A percentile compares a stretch with the other conserved stretches of the same genome.
These are phyloP conservation scores for Trematomus loennbergii DNA, from an alignment of 2,113 vertebrate genomes.

Conservation along the genomic window DNA sequence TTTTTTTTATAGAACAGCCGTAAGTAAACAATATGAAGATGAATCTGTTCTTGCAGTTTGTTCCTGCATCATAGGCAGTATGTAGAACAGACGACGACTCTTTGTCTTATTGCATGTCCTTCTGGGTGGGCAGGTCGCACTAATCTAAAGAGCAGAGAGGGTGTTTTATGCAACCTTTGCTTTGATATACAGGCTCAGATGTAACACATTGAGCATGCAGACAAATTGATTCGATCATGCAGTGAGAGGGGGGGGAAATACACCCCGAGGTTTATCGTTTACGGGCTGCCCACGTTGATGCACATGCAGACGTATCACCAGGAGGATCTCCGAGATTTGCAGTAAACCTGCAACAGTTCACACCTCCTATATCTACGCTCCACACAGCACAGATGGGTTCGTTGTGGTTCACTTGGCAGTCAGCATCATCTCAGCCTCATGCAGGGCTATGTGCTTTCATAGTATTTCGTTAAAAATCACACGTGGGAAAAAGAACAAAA, in stretches of 20 bases:
- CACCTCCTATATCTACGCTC: slow-evolving; percentile 40
- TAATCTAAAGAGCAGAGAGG: slow-evolving; percentile 26
- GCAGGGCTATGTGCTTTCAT: slow-evolving; percentile 40
- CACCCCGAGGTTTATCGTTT: slow-evolving; percentile 57
- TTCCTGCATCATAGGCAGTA: slow-evolving; percentile 51
- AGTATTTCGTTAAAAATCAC: slow-evolving; percentile 59
- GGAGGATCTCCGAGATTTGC: slow-evolving; percentile 31
- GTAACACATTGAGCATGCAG: slow-evolving; percentile 44
- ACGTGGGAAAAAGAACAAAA: not conserved
- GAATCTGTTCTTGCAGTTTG: slow-evolving; percentile 44
- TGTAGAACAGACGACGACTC: slow-evolving; percentile 45
- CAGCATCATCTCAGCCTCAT: slow-evolving; percentile 30
- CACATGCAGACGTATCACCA: slow-evolving; percentile 38
- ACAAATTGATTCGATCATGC: slow-evolving; percentile 60
- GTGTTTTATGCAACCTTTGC: slow-evolving; percentile 51
- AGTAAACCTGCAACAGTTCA: slow-evolving; percentile 54
- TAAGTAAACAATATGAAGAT: slow-evolving; percentile 58
- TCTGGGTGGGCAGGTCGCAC: slow-evolving; percentile 14
- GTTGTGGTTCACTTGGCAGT: slow-evolving; percentile 71
- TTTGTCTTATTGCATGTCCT: slow-evolving; percentile 20
- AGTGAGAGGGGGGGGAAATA: slow-evolving; percentile 15
- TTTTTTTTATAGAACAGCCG: slow-evolving; percentile 51
- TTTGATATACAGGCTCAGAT: slow-evolving; percentile 42
- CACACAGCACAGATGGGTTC: slow-evolving; percentile 70
- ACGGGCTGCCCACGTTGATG: slow-evolving; percentile 32